phyloP scores from a whole-genome alignment of 2,113 vertebrate species.

The Vimba vimba region DNA sequence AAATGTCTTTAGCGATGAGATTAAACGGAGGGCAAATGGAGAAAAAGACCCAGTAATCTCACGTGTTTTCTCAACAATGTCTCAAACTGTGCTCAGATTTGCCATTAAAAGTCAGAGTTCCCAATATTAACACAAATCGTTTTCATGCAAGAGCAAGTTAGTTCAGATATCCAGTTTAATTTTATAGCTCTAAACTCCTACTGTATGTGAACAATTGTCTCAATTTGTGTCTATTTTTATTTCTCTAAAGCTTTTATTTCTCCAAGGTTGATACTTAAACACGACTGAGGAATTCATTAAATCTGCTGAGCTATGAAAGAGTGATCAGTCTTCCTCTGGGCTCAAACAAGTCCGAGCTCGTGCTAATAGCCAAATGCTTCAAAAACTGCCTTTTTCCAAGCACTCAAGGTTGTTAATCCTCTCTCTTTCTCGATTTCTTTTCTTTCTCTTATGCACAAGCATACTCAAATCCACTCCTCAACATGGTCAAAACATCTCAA shows the following conservation, averaged over 20 bases:
- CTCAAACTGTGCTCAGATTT: no score
- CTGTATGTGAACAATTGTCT: background rate
- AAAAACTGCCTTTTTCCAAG: conserved; percentile 4
- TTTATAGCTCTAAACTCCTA: background rate
- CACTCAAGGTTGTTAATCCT: background rate
- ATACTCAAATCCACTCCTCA: background rate
- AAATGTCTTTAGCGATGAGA: background rate
- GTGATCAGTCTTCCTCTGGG: background rate
- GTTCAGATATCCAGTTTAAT: background rate
- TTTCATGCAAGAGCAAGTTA: background rate
- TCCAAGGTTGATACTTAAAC: background rate
- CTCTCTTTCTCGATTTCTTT: background rate
- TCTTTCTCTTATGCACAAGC: background rate
- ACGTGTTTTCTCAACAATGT: background rate
- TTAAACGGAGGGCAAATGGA: background rate
- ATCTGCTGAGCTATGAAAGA: background rate
- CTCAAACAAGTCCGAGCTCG: background rate
- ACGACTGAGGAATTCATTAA: background rate
- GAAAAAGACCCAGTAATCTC: background rate
- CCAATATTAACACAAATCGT: background rate
- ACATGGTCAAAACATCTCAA: background rate
- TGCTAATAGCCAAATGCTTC: background rate
- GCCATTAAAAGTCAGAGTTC: background rate
- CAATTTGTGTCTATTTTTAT: background rate
- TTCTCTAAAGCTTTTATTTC: background rate